Evolutionary conservation across 2,888 invertebrate genomes (phyloP).

Genomic region (Fragum fragum): DNA sequence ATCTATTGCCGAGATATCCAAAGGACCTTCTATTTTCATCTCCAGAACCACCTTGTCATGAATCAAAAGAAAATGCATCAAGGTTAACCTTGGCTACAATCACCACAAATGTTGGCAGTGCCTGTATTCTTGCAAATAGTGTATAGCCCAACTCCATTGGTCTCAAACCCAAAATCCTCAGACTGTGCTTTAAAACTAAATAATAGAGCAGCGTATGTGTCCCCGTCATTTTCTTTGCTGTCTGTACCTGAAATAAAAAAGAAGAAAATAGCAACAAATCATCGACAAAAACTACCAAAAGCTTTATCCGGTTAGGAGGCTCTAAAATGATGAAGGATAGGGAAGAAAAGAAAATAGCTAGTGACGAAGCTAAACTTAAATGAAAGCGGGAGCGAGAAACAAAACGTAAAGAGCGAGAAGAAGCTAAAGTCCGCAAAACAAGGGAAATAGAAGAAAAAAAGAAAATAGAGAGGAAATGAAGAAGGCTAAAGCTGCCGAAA

Average conservation of each 20-base stretch:
- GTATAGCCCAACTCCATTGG: not conserved
- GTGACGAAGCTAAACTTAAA: slow-evolving; percentile 16
- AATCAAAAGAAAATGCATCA: not conserved
- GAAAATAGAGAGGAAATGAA: slow-evolving; percentile 9
- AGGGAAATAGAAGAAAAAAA: slow-evolving; percentile 11
- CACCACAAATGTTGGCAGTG: too few relatives aligned
- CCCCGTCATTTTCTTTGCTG: slow-evolving; percentile 8
- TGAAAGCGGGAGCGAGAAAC: slow-evolving; percentile 17
- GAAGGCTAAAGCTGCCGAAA: not conserved
- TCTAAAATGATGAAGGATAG: slow-evolving; percentile 16
- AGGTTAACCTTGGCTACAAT: not conserved
- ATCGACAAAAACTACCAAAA: slow-evolving; percentile 22
- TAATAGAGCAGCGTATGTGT: not conserved
- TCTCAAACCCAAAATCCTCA: too few relatives aligned
- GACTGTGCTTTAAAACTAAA: too few relatives aligned
- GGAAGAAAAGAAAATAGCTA: slow-evolving; percentile 1
- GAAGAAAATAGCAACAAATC: not conserved
- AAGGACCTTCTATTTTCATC: not conserved
- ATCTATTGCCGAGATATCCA: too few relatives aligned
- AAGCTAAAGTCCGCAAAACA: not conserved
- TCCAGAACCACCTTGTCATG: not conserved
- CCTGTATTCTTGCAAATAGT: not conserved
- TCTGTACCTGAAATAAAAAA: slow-evolving; percentile 22
- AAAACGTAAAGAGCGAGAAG: not conserved
- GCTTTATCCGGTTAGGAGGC: slow-evolving; percentile 27